A percentile compares a stretch with the other conserved stretches of the same genome.
Conservation (phyloP, 1,140 invertebrate genomes). For the Euura lappo region DNA sequence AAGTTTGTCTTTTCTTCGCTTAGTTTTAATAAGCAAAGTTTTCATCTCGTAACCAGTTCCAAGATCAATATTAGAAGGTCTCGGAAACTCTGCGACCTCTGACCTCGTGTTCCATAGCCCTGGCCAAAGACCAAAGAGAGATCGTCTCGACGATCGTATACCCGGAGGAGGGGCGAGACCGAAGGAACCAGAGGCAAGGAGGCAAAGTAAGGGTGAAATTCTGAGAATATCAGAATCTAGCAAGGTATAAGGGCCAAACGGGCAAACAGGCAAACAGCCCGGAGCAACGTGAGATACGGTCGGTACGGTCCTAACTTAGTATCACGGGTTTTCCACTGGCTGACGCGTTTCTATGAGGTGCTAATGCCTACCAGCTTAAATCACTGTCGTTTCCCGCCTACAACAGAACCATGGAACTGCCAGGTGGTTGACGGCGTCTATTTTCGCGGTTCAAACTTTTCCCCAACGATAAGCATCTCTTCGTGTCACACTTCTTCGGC, state of each 20-base stretch:
- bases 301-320: conserved; percentile 16
- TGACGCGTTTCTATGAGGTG: conserved; percentile 34
- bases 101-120: not conserved
- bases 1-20: not conserved
- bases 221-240: too few species aligned
- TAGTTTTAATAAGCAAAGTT: conserved; percentile 7
- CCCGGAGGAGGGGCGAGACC: too few species aligned
- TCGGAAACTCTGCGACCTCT: not conserved
- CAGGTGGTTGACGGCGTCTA: not conserved
- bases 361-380: conserved; percentile 43
- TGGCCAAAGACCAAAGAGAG: not conserved
- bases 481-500: not conserved
- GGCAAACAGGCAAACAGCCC: conserved; percentile 1
- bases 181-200: not conserved
- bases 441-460: not conserved
- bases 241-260: not conserved
- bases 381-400: conserved; percentile 24
- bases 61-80: conserved; percentile 1
- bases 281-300: conserved; percentile 16
- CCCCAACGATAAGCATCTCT: not conserved
- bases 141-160: too few species aligned
- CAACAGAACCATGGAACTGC: not conserved
- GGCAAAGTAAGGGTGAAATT: too few species aligned
- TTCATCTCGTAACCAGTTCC: not conserved
- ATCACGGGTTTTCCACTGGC: conserved; percentile 17